A percentile compares a stretch with the other conserved stretches of the same genome.
Conservation (phyloP, 2,888 invertebrate species). For the Lamellibrachia columna region DNA sequence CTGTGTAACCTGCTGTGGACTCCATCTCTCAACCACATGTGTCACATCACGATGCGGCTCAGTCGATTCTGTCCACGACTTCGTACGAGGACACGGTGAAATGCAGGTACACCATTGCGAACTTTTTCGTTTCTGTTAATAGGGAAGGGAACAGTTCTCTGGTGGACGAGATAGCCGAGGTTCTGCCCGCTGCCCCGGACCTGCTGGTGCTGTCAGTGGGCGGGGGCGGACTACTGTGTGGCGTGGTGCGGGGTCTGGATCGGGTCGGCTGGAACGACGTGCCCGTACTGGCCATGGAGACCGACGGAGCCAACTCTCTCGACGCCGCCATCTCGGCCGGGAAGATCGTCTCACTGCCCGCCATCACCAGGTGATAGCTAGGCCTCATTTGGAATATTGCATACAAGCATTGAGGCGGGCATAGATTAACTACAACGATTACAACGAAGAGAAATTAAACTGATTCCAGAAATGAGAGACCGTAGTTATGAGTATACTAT, state of each 20-base stretch:
- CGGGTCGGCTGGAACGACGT: conserved; percentile 64
- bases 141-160: conserved; percentile 68
- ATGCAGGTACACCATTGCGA: background rate
- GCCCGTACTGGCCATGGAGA: conserved; percentile 68
- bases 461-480: too few species aligned
- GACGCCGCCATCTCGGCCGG: conserved; percentile 65
- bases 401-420: too few species aligned
- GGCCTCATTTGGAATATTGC: background rate
- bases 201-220: conserved; percentile 67
- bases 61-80: too few species aligned
- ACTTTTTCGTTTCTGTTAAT: conserved; percentile 19
- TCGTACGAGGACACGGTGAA: too few species aligned
- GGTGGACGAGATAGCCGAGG: conserved; percentile 65
- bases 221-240: conserved; percentile 68
- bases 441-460: too few species aligned
- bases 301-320: conserved; percentile 67
- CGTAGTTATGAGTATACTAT: too few species aligned
- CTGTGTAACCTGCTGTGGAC: too few species aligned
- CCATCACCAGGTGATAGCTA: conserved; percentile 62
- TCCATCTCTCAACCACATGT: too few species aligned
- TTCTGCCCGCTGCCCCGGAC: conserved; percentile 64
- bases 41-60: too few species aligned
- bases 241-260: conserved; percentile 52
- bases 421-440: too few species aligned
- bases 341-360: conserved; percentile 62